Evolutionary conservation across 2,797 vertebrate species (phyloP), one percentile per base, ranked within the genome.

Genomic region (Falco peregrinus): DNA sequence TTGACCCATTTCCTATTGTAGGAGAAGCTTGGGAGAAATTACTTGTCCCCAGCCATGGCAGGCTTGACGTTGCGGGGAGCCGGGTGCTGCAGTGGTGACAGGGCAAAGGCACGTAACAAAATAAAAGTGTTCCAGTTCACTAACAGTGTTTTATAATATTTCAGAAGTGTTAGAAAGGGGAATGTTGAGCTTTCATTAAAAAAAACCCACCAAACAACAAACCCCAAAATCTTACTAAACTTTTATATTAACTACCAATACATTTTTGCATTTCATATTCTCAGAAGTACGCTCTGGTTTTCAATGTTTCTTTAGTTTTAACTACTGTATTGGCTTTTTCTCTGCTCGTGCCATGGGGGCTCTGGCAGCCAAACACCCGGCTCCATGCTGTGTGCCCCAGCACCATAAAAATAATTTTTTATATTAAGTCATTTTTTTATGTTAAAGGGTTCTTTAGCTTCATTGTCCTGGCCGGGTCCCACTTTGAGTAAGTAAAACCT

Each of bases 1-100:
- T 43, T 1, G 10, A 54, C 41, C 20, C 47, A 5, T 70, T 54
- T 43, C 24, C 41, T 64, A 56, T 47, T 74, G 56, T 26, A 51
- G 60, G 54, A 83, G 56, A 77, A 65, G 51, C 39, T 64, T 78
- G 41, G 22, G 47, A 73, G 37, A 37, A 77, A 43, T 64, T 25
- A 68, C 14, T 31, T 26, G 22, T 47, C 21, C 25, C 25, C 26
- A 56, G 33, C 29, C 3, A 2, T 13, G 29, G 29, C 41, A 45
- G 47, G 24, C 20, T 43, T 0, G 0, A 37, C 1, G 0, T n/a
- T 1, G 2, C 1, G 0, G 28, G 54, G 65, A 28, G 35, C 59
- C 1, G 0, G 48, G 37, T 47, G 43, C 50, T 64, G 61, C n/a
- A 16, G 57, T 17, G 33, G 29, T 0, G 0, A 19, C 41, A 37